Conservation (phyloP, 2,888 invertebrate genomes). For the Ormyrus thymus region DNA sequence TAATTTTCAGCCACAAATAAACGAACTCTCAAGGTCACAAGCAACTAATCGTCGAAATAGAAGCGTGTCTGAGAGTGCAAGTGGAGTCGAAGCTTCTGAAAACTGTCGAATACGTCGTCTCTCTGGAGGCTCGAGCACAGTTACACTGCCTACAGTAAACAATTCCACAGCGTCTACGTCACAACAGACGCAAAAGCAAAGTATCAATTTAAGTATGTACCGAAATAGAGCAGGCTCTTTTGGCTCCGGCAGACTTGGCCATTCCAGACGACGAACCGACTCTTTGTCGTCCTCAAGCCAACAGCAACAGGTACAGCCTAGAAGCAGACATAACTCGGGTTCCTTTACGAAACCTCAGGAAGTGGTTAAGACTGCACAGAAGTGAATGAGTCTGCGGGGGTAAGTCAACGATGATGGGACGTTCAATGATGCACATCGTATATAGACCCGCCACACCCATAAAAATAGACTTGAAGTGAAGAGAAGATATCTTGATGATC, state of each 20-base stretch:
- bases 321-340: slow-evolving; percentile 67
- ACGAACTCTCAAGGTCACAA: slow-evolving; percentile 77
- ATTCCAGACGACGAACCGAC: slow-evolving; percentile 67
- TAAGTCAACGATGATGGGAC: slow-evolving; percentile 32
- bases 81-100: slow-evolving; percentile 70
- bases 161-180: slow-evolving; percentile 40
- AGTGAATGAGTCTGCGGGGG: slow-evolving; percentile 36
- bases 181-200: slow-evolving; percentile 63
- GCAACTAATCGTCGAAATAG: slow-evolving; percentile 79
- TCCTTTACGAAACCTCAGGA: slow-evolving; percentile 66
- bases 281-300: slow-evolving; percentile 60
- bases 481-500: slow-evolving; percentile 11
- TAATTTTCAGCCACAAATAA: slow-evolving; percentile 78
- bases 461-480: slow-evolving; percentile 4
- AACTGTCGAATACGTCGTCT: slow-evolving; percentile 69
- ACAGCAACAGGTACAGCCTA: slow-evolving; percentile 62
- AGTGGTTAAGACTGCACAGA: slow-evolving; percentile 56
- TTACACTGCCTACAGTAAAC: slow-evolving; percentile 64
- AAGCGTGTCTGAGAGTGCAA: slow-evolving; percentile 82
- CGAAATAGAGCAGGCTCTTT: slow-evolving; percentile 71
- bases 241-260: slow-evolving; percentile 69
- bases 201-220: slow-evolving; percentile 66
- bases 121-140: slow-evolving; percentile 71
- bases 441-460: background rate
- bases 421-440: background rate